Evolutionary conservation across 37 sponge, comb jelly and placozoan genomes (phyloP).

Genomic region (Beroe forskalii): DNA sequence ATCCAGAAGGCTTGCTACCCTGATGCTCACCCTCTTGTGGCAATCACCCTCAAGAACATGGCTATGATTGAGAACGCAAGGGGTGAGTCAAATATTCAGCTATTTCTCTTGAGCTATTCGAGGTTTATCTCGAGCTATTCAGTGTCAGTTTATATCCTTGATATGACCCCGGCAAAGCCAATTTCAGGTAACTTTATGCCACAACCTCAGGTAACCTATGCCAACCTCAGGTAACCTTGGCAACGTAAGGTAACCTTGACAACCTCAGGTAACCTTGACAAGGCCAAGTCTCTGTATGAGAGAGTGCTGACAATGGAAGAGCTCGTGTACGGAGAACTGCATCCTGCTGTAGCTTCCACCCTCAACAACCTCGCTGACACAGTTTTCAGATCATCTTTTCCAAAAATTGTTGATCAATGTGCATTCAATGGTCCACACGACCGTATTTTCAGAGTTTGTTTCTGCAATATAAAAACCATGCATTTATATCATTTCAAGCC

Average conservation of each 20-base stretch:
- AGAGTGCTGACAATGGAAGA: slow-evolving; percentile 58
- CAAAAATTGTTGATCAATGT: too few species aligned
- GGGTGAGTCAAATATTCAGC: neutral
- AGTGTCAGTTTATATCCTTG: too few species aligned
- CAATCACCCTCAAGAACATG: slow-evolving; percentile 59
- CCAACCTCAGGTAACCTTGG: neutral
- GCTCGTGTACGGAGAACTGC: slow-evolving; percentile 50
- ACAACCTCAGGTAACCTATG: too few species aligned
- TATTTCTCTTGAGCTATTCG: too few species aligned
- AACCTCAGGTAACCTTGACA: slow-evolving; percentile 24
- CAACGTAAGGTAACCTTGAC: neutral
- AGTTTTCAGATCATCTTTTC: too few species aligned
- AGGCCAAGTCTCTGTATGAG: slow-evolving; percentile 60
- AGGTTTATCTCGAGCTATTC: too few species aligned
- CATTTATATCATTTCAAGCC: too few species aligned
- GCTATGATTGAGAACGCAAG: slow-evolving; percentile 52
- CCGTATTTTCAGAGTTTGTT: too few species aligned
- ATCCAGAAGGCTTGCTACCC: slow-evolving; percentile 64
- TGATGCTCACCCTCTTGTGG: slow-evolving; percentile 55
- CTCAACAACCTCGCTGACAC: slow-evolving; percentile 58
- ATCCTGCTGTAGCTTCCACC: slow-evolving; percentile 53
- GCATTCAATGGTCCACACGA: too few species aligned
- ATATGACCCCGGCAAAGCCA: too few species aligned
- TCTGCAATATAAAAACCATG: too few species aligned
- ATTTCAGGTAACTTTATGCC: too few species aligned